Evolutionary conservation across 2,797 vertebrate genomes (phyloP).

Genomic region (Gadopsis marmoratus): DNA sequence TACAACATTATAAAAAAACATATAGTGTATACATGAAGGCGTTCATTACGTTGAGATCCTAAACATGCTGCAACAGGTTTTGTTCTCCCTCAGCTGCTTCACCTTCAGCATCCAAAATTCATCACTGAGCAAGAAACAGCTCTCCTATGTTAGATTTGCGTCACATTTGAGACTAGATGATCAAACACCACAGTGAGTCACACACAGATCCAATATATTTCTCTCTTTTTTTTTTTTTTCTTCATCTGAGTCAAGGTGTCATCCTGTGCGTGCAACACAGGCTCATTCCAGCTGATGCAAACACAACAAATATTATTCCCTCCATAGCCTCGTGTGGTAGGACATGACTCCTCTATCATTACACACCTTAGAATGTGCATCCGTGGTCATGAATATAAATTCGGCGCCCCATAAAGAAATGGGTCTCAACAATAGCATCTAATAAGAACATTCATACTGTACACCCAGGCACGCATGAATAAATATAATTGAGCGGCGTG

Average conservation of each 20-base stretch:
- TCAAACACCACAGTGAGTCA: slow-evolving; percentile 57
- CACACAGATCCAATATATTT: slow-evolving; percentile 46
- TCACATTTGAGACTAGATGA: slow-evolving; percentile 48
- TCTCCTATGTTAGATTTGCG: slow-evolving; percentile 31
- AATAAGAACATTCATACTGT: slow-evolving; percentile 72
- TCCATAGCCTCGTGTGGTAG: slow-evolving; percentile 33
- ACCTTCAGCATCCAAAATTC: slow-evolving; percentile 35
- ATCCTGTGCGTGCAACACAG: slow-evolving; percentile 39
- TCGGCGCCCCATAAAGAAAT: slow-evolving; percentile 46
- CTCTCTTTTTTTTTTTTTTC: background rate
- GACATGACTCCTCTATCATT: slow-evolving; percentile 64
- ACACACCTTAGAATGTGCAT: slow-evolving; percentile 57
- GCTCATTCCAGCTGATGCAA: slow-evolving; percentile 68
- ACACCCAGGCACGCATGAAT: slow-evolving; percentile 64
- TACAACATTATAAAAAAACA: background rate
- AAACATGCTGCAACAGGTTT: slow-evolving; percentile 28
- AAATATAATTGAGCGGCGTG: slow-evolving; percentile 62
- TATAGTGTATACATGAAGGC: background rate
- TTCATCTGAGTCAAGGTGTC: slow-evolving; percentile 51
- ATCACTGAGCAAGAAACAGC: slow-evolving; percentile 39
- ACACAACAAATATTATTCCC: slow-evolving; percentile 66
- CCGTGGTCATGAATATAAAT: slow-evolving; percentile 71
- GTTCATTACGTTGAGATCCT: background rate
- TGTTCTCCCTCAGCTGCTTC: slow-evolving; percentile 2
- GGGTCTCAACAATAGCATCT: slow-evolving; percentile 41